Evolutionary conservation across 1,140 invertebrate genomes (phyloP).

Genomic region (Stegodyphus mimosarum): DNA sequence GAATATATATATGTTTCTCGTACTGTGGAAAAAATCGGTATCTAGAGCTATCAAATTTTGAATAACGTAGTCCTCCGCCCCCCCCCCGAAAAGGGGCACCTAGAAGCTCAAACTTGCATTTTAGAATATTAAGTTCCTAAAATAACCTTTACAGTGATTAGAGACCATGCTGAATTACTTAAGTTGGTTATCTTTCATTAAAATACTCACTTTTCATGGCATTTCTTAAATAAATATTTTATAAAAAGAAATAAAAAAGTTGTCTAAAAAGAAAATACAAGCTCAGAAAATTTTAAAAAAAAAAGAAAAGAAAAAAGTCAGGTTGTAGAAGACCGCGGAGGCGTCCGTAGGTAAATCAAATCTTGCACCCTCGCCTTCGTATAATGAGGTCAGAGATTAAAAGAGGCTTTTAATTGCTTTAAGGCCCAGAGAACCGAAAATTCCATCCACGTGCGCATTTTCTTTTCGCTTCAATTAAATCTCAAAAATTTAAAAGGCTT

Average conservation of each 20-base stretch:
- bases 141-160: too few relatives aligned
- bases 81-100: too few relatives aligned
- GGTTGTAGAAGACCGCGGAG: neutral
- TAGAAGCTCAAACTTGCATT: too few relatives aligned
- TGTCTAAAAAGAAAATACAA: neutral
- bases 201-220: neutral
- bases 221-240: neutral
- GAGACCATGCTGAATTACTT: too few relatives aligned
- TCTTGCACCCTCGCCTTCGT: constrained; percentile 20
- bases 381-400: constrained; percentile 49
- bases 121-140: too few relatives aligned
- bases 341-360: constrained; percentile 35
- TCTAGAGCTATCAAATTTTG: too few relatives aligned
- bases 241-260: too few relatives aligned
- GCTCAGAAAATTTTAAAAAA: neutral
- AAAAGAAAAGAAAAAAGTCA: neutral
- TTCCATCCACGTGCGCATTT: constrained; percentile 10
- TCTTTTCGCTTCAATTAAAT: constrained; percentile 57
- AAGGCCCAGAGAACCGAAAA: constrained; percentile 18
- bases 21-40: too few relatives aligned
- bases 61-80: too few relatives aligned
- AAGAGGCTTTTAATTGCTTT: constrained; percentile 55
- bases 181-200: too few relatives aligned
- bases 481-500: constrained; percentile 59
- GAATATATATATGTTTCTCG: too few relatives aligned